Evolutionary conservation across 2,113 vertebrate genomes (phyloP), one percentile per base, ranked within the genome.

Genomic region (Aldabrachelys gigantea): DNA sequence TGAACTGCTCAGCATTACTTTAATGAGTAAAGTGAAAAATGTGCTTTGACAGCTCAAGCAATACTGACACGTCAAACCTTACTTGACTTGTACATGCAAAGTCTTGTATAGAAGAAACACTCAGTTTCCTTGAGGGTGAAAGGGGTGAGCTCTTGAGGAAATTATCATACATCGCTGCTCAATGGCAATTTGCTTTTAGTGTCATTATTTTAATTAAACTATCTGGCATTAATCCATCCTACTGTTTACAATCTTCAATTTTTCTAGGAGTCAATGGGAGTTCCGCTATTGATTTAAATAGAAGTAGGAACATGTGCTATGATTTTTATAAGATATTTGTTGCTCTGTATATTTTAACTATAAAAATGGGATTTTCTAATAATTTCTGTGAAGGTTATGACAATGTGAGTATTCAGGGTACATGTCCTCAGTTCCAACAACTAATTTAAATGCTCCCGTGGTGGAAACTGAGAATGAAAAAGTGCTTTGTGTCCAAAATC

Each of bases 331-430:
- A 1, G 83, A 84, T 19, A 22, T 19, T n/a, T 72, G 50, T 14
- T 8, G 27, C 17, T 0, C 44, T 13, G 4, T 0, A 49, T 35
- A 6, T 25, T 76, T 44, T 24, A 25, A 13, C 3, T 6, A 1
- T 24, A 0, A 1, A 72, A 12, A 49, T 0, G 25, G 13, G 7
- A 5, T 2, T 62, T 59, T 47, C 1, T 11, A 10, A 25, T 3
- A 12, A 4, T 62, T 80, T 65, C 56, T 65, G 2, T 3, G n/a
- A 9, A 2, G 8, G 1, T 50, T 12, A 22, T 69, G 29, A n/a
- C 65, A 24, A 16, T 17, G 21, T 14, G 50, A 3, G 6, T 1
- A 16, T 38, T 53, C 41, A 1, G 6, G 5, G 10, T 7, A 2
- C 50, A 10, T 25, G 31, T 5, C 1, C n/a, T 50, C 25, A 0